These are phyloP conservation scores for Chesias legatella DNA, from an alignment of 2,888 invertebrate genomes.

Conservation along the genomic window DNA sequence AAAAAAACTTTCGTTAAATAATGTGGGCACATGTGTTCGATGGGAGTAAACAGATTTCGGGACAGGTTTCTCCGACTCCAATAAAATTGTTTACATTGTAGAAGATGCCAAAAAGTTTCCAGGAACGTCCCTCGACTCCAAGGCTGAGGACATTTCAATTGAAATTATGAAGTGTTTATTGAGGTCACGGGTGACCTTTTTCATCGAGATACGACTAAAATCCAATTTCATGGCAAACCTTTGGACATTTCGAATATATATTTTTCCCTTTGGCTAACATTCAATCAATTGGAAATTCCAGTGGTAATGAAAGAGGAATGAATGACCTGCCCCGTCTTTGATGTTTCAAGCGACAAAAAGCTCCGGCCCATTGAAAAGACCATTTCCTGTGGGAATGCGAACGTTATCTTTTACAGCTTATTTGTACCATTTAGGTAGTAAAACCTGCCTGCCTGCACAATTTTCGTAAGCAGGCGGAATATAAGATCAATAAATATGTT, in stretches of 20 bases:
- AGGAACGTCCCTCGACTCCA: conserved; percentile 6
- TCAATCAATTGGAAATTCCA: conserved; percentile 49
- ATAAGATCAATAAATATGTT: too few relatives aligned
- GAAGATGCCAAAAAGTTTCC: conserved; percentile 10
- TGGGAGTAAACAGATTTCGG: not conserved
- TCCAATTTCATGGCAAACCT: conserved; percentile 29
- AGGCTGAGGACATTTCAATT: conserved; percentile 13
- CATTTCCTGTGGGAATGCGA: conserved; percentile 30
- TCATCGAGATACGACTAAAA: conserved; percentile 19
- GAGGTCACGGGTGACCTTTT: conserved; percentile 18
- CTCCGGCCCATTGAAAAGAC: conserved; percentile 35
- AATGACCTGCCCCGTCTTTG: conserved; percentile 34
- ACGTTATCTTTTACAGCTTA: conserved; percentile 1
- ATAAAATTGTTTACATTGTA: conserved; percentile 11
- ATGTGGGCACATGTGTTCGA: not conserved
- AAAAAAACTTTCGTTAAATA: too few relatives aligned
- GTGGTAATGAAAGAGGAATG: conserved; percentile 42
- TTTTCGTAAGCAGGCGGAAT: too few relatives aligned
- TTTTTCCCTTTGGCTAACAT: conserved; percentile 41
- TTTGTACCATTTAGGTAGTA: not conserved
- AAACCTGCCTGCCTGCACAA: too few relatives aligned
- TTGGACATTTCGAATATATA: conserved; percentile 33
- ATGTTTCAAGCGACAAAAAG: conserved; percentile 33
- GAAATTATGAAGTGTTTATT: conserved; percentile 21
- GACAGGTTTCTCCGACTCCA: conserved; percentile 1